Evolutionary conservation across 2,113 vertebrate species (phyloP), one percentile per base, ranked within the genome.

Genomic region (Falco punctatus): DNA sequence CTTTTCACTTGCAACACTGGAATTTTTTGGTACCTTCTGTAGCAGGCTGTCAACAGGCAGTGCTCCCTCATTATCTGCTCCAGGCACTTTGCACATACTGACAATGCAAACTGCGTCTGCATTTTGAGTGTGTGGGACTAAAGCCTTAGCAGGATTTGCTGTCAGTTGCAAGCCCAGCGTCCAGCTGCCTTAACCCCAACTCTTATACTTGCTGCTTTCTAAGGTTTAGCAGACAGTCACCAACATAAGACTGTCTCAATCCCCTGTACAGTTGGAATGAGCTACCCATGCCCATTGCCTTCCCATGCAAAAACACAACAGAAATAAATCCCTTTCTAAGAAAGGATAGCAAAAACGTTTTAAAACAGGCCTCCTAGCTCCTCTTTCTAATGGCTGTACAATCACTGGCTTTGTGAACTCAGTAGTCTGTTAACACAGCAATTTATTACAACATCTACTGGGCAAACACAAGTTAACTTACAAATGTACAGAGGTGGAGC

Each of bases 401-500:
- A 1, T 40, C 73, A 40, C 35, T 54, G 61, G 27, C 28, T 74
- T 80, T 74, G 15, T 58, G 17, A 67, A 15, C 8, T 62, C 32
- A 28, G 8, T 9, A 81, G 28, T 24, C 23, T 59, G 38, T 71
- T 85, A 85, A 51, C 8, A 33, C 28, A 65, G 33, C 23, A 57
- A 40, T 66, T 61, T 48, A 38, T 73, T 57, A 57, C 35, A 73
- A 54, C 49, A 71, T 10, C 18, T 19, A 21, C 49, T 72, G 44
- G 19, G 30, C 23, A 92, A 82, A 64, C 44, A 57, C 23, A 48
- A 48, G 6, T 62, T 78, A 79, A 9, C 8, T 94, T 55, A 79
- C 44, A n/a, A 69, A 61, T 13, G 5, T 28, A 19, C 1, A 46
- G 48, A 85, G 24, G 7, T 1, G 0, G 11, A 58, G 32, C 16